These are phyloP conservation scores for Trialeurodes vaporariorum DNA, from an alignment of 1,140 invertebrate genomes.

Conservation along the genomic window DNA sequence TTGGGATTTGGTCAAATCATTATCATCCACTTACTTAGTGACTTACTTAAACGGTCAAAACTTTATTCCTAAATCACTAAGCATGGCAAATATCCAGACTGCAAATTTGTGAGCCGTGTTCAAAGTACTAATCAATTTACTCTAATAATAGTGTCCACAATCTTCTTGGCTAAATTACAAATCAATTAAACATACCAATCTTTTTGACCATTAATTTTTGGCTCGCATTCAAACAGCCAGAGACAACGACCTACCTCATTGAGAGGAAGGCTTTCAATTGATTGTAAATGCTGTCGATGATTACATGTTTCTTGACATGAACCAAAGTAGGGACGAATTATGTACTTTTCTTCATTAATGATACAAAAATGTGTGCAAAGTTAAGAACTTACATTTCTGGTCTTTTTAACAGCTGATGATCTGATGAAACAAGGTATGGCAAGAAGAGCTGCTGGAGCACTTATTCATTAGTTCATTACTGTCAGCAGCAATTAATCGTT, in stretches of 20 bases:
- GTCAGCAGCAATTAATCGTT: no score
- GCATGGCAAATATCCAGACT: background rate
- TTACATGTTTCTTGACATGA: no score
- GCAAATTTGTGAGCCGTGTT: background rate
- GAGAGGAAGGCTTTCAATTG: background rate
- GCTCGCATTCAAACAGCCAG: background rate
- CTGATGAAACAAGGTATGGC: no score
- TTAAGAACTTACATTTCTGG: no score
- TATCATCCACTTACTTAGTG: background rate
- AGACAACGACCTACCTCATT: background rate
- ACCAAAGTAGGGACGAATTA: no score
- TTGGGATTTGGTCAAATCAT: no score
- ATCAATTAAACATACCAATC: constrained; percentile 1
- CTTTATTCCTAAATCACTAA: background rate
- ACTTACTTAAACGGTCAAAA: background rate
- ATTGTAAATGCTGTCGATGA: no score
- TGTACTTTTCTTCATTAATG: no score
- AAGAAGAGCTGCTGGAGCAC: no score
- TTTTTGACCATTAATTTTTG: background rate
- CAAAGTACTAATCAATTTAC: background rate
- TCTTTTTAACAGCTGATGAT: no score
- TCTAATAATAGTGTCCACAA: background rate
- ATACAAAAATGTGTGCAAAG: no score
- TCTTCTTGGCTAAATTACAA: background rate
- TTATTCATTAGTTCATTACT: no score